Evolutionary conservation across 2,113 vertebrate species (phyloP), one percentile per base, ranked within the genome.

Genomic region (Clupea harengus): DNA sequence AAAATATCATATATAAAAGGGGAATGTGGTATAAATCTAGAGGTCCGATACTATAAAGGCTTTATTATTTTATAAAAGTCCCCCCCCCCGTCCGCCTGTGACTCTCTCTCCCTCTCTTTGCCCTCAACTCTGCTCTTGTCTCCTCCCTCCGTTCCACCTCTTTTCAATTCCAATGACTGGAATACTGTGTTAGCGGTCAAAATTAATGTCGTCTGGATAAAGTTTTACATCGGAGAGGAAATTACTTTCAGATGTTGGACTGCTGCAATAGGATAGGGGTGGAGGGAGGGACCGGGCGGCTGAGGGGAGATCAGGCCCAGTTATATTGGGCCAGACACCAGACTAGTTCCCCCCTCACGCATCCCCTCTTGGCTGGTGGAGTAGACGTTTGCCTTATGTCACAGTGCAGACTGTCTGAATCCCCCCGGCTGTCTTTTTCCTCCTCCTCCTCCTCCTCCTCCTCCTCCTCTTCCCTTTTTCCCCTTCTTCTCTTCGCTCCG

Each of bases 221-320:
- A 91, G 90, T 92, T 91, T 91, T 87, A 91, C 92, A 93, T 94
- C 91, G 91, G 88, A 90, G 89, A 90, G 92, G 91, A 94, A 93
- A 94, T 94, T 94, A 91, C 88, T 81, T 91, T 92, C 94, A 94
- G 93, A 94, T 94, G 93, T 93, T 89, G 90, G 89, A 82, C 82
- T 81, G 88, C 88, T 93, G 92, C 47, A 87, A 87, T 91, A 89
- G 91, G 87, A 88, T 84, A 13, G 49, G 60, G 86, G 81, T 82
- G 87, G 85, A 81, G 11, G 25, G 25, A 28, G 64, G 28, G 11
- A 8, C 13, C 6, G 64, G 64, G 25, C 11, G 15, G 72, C 28
- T 15, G 72, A 78, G 86, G 88, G 90, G 44, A 86, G 90, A 91
- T 89, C 89, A 90, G 91, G 81, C 87, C 85, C 44, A 86, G 87